phyloP scores from a whole-genome alignment of 2,797 vertebrate species.

The Aotus griseimembra region DNA sequence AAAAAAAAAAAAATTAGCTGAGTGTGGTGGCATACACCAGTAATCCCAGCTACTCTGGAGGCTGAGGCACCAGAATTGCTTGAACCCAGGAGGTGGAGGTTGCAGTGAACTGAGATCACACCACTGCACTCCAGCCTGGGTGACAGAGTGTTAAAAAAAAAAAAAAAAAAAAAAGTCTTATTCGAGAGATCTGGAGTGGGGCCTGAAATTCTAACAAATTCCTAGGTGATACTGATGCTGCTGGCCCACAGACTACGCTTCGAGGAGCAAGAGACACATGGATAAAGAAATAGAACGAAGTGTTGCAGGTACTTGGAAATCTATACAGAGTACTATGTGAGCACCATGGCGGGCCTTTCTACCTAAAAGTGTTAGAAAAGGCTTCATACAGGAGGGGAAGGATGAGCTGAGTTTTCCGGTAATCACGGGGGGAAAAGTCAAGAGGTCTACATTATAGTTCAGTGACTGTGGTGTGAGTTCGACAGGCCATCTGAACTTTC shows the following conservation, averaged over 20 bases:
- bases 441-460: slow-evolving; percentile 12
- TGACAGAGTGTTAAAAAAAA: too few relatives aligned
- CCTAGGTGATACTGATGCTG: neutral
- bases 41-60: too few relatives aligned
- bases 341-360: neutral
- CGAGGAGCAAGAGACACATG: neutral
- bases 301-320: neutral
- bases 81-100: too few relatives aligned
- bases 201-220: neutral
- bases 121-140: too few relatives aligned
- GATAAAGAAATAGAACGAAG: slow-evolving; percentile 7
- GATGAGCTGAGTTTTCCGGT: neutral
- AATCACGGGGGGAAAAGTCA: neutral
- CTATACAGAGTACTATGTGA: neutral
- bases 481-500: slow-evolving; percentile 19
- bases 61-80: too few relatives aligned
- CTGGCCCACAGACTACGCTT: neutral
- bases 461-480: neutral
- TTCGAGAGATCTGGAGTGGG: slow-evolving; percentile 2
- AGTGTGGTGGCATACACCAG: too few relatives aligned
- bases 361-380: slow-evolving; percentile 6
- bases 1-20: too few relatives aligned
- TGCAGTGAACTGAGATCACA: too few relatives aligned
- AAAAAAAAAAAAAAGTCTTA: neutral
- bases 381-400: neutral